Percentiles rank a stretch among this genome's conserved stretches.
Evolutionary conservation across 2,888 invertebrate species (phyloP).

Genomic region (Ophraella communa): DNA sequence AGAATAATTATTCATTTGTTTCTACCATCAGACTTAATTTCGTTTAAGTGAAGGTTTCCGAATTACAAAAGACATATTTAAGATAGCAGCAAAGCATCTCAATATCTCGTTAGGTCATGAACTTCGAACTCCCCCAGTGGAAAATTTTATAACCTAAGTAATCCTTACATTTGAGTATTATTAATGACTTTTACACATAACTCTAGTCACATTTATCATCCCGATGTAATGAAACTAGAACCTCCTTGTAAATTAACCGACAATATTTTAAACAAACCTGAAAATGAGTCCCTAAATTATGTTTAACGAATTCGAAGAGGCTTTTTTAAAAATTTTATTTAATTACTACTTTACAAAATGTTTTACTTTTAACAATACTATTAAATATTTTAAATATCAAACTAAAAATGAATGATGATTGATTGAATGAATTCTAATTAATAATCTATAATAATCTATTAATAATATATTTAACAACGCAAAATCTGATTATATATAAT

Average conservation of each 20-base stretch:
- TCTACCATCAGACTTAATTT: not conserved
- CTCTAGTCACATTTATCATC: constrained; percentile 59
- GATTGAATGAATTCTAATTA: too few species aligned
- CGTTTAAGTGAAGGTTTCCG: too few species aligned
- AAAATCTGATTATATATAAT: too few species aligned
- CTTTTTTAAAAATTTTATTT: too few species aligned
- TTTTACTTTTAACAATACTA: too few species aligned
- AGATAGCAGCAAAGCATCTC: constrained; percentile 51
- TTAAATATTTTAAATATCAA: too few species aligned
- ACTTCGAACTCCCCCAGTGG: constrained; percentile 55
- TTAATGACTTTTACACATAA: constrained; percentile 61
- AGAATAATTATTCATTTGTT: not conserved
- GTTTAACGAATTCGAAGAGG: too few species aligned
- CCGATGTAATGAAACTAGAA: constrained; percentile 25
- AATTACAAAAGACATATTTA: not conserved
- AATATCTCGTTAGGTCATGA: constrained; percentile 55
- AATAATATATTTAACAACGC: too few species aligned
- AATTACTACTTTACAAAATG: too few species aligned
- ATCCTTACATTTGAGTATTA: constrained; percentile 59
- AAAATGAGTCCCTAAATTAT: not conserved
- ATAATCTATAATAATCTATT: too few species aligned
- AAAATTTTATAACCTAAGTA: constrained; percentile 59
- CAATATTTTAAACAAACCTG: not conserved
- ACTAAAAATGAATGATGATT: too few species aligned
- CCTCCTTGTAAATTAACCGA: not conserved